Base-by-base conservation (phyloP, 2,113 vertebrate genomes). In the Dissostichus mawsoni region DNA sequence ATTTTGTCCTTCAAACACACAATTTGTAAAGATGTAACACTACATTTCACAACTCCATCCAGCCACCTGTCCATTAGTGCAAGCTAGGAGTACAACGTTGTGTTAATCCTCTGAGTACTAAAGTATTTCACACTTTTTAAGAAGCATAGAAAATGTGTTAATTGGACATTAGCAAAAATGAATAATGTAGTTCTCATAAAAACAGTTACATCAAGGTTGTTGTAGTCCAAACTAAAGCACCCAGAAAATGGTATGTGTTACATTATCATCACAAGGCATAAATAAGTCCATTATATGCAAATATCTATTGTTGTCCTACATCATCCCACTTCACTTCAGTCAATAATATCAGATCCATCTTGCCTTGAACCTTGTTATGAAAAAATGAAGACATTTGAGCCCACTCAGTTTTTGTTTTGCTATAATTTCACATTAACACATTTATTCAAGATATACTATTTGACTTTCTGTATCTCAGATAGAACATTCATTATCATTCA, bases 241-340 rank as follows among this genome's bases (percentile, higher is more conserved):
- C 33, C 5, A 47, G 53, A 68, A 45, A 72, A 69, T 23, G 17
- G 8, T 50, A 57, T 10, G 48, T 81, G 52, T 68, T 29, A 71
- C 8, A 67, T 78, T 63, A 50, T 55, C n/a, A 71, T 67, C 70
- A 48, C 71, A 11, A 47, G 44, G 69, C 65, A 84, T 62, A 67
- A 74, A 81, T 84, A 63, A 78, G 57, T n/a, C 10, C 10, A 47
- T 4, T 14, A 6, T 63, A 51, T 71, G 59, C 29, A 47, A 70
- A 78, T 71, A 45, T 57, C 11, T 50, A 11, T 50, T 69, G 11
- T 66, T 84, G 58, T 61, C 17, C 41, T 5, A 23, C 51, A 7
- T 68, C 63, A 18, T 8, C 20, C 29, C 76, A 51, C 52, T 17
- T 69, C 57, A 62, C 17, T 59, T 66, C 17, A 23, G 13, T 74